Base-by-base conservation (phyloP, 2,888 invertebrate genomes). In the Campoplex nolae region DNA sequence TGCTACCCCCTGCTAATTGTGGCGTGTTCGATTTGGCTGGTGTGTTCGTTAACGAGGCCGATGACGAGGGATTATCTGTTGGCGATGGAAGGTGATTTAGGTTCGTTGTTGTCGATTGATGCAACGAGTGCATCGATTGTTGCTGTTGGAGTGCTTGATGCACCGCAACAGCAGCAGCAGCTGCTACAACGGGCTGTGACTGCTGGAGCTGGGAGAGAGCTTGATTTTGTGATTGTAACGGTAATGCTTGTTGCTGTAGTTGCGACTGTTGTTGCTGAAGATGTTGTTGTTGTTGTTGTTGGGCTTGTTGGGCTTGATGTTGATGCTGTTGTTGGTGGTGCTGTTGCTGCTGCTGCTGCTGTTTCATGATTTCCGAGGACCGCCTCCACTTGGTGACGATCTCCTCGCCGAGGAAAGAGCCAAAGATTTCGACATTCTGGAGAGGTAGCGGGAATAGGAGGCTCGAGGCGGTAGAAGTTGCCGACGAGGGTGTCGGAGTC, bases 301-400 rank as follows among this genome's bases (percentile, higher is more conserved):
- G 95, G 95, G 95, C 95, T 4, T 90, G 81, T 4, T 90, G 81
- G 95, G 95, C 95, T 95, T 95, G 95, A 95, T 95, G 93, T 95
- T 95, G 91, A 95, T 95, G 87, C 95, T 90, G 91, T 3, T 91
- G 92, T 0, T 92, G 92, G 8, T 93, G 93, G 3, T 93, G 93
- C 9, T 93, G 92, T 48, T 92, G 93, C 32, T 92, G 92, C 23
- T 91, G 93, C 73, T 93, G 93, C 86, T 93, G 94, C 89, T 93
- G 93, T 89, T 90, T 93, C 92, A 94, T 93, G 92, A 94, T 93
- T 93, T 97, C 97, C 93, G 97, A 95, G 92, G 96, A 96, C 91
- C 97, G 96, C 93, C 97, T 96, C 97, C 97, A 97, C 94, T 97
- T 96, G 92, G 96, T 96, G 94, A 97, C 97, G 94, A 98, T 97